A percentile compares a stretch with the other conserved stretches of the same genome.
Evolutionary conservation across 2,888 invertebrate species (phyloP).

Genomic region (Lasioglossum oenotherae): DNA sequence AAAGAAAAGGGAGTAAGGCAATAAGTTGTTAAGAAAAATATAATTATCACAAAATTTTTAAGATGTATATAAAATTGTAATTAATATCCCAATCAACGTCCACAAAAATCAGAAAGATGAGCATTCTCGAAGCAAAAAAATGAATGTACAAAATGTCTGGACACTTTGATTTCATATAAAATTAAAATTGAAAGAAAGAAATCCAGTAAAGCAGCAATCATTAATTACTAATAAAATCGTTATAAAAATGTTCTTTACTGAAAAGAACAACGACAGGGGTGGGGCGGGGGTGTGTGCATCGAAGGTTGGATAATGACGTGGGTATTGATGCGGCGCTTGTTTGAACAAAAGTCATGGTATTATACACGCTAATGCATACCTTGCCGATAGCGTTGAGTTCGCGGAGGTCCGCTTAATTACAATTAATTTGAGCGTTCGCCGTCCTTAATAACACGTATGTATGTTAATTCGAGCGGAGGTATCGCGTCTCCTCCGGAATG

Average conservation of each 20-base stretch:
- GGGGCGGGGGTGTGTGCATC: no score
- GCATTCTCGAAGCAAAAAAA: no score
- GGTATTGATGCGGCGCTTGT: neutral
- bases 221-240: neutral
- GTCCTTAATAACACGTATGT: slow-evolving; percentile 17
- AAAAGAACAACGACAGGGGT: rapidly evolving
- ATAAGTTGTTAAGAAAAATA: no score
- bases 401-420: slow-evolving; percentile 25
- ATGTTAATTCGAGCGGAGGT: slow-evolving; percentile 9
- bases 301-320: neutral
- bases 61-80: no score
- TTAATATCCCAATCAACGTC: no score
- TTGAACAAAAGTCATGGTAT: neutral
- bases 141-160: no score
- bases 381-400: neutral
- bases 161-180: no score
- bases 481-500: slow-evolving; percentile 21
- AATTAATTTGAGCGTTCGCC: neutral
- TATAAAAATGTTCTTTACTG: neutral
- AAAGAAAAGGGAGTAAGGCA: no score
- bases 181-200: neutral
- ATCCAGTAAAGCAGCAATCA: neutral
- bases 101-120: no score
- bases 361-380: neutral
- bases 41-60: no score